Conservation (phyloP, 2,113 vertebrate genomes). For the Zosterops lateralis region DNA sequence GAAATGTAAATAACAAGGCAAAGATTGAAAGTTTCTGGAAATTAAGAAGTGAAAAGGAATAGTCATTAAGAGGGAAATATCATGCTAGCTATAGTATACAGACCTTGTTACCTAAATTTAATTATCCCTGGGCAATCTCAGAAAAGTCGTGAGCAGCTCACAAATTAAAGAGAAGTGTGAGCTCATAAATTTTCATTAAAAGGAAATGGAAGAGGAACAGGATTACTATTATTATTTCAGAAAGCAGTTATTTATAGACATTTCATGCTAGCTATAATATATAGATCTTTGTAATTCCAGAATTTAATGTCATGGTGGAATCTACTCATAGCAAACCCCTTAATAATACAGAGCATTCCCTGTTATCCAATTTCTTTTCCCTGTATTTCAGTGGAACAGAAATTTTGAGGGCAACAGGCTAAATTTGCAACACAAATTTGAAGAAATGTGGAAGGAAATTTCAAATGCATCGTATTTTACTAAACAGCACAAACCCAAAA, state of each 20-base stretch:
- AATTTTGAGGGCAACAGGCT: background rate
- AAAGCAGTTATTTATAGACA: background rate
- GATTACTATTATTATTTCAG: background rate
- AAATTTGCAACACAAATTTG: constrained; percentile 13
- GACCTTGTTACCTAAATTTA: background rate
- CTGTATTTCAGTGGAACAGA: constrained; percentile 54
- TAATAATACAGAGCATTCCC: constrained; percentile 11
- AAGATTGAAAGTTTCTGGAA: background rate
- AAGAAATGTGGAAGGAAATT: constrained; percentile 28
- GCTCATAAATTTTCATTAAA: background rate
- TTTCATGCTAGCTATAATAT: background rate
- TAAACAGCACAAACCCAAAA: constrained; percentile 33
- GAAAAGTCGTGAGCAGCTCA: background rate
- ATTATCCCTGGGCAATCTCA: background rate
- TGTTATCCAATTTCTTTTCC: constrained; percentile 35
- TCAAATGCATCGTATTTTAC: constrained; percentile 11
- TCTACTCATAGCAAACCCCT: background rate
- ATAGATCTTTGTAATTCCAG: background rate
- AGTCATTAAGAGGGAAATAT: background rate
- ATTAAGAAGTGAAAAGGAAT: background rate
- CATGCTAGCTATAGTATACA: background rate
- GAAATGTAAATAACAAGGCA: background rate
- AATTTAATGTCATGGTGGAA: constrained; percentile 7
- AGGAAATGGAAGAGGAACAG: background rate
- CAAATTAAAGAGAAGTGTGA: background rate